Base-by-base conservation (phyloP, 1,140 invertebrate species). In the Palaemon carinicauda region DNA sequence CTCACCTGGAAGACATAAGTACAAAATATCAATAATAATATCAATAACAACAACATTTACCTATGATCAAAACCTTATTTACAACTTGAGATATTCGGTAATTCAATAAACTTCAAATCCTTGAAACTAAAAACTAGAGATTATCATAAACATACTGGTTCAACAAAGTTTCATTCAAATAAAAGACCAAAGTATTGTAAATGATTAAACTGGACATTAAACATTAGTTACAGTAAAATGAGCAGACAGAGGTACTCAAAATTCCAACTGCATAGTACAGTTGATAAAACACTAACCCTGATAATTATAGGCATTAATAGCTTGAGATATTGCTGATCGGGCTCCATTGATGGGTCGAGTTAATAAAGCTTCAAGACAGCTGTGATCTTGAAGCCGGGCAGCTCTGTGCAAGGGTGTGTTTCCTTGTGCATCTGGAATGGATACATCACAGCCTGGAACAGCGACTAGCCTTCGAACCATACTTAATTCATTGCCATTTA, bases 361-460 rank as follows among this genome's bases (percentile, higher is more conserved):
- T 15, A 89, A 65, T 12, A 89, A 73, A 21, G 85, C 84, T 17
- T 82, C 80, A 24, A 89, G 77, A 52, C 80, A 80, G 15, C 78
- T 74, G 33, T 60, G 73, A 17, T 80, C 69, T 21, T 69, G 80
- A 21, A 79, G 71, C 14, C 60, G n/a, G n/a, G 85, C 80, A 31
- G 88, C 88, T 50, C 56, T 71, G 54, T 89, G 88, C 27, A 89
- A 29, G 1, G 85, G 80, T 54, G 81, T 89, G 81, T 89, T 89
- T 27, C 88, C 88, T 17, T 80, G 65, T 7, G 50, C 78, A 80
- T 89, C 88, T 9, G 54, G 31, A 54, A 87, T 54, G 81, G 74
- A 81, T 15, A 89, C 81, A 60, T 89, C 79, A 50, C 85, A 87
- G 12, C 88, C 88, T 41, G 85, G 81, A 5, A 71, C 41, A 50